These are phyloP conservation scores for Sebastes reedi DNA, from an alignment of 2,797 vertebrate species.

Conservation along the genomic window DNA sequence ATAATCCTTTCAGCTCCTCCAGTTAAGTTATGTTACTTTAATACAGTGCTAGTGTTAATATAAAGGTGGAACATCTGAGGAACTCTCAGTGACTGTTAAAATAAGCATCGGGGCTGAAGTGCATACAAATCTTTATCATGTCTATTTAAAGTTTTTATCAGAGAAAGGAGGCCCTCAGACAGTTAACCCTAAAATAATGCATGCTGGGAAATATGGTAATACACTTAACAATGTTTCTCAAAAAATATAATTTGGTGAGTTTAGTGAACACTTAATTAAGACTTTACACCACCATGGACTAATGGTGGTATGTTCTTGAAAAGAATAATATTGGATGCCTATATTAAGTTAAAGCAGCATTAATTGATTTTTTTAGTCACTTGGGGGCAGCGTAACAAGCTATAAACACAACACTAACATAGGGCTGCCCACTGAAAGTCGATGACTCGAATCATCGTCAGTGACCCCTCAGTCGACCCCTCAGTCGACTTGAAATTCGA, in stretches of 20 bases:
- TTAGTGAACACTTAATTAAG: too few species aligned
- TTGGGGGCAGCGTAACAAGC: neutral
- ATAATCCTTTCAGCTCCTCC: slow-evolving; percentile 39
- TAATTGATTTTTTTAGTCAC: neutral
- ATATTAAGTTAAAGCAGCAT: neutral
- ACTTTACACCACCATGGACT: neutral
- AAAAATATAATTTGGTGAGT: neutral
- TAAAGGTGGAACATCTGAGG: neutral
- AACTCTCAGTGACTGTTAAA: neutral
- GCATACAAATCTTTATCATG: neutral
- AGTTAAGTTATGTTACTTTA: slow-evolving; percentile 20
- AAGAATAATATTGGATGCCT: neutral
- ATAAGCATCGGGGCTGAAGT: neutral
- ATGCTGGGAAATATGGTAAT: neutral
- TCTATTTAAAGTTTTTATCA: neutral
- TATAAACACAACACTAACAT: neutral
- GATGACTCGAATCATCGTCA: too few species aligned
- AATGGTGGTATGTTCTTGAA: neutral
- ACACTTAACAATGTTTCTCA: neutral
- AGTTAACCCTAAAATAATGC: neutral
- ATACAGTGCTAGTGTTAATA: neutral
- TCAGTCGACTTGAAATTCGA: too few species aligned
- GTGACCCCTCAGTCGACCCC: too few species aligned
- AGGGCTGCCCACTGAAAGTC: rapidly evolving
- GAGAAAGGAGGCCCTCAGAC: neutral